Percentiles rank a stretch among this genome's conserved stretches.
Conservation (phyloP, 92 coral and sea anemone species). For the Plumapathes pennacea region DNA sequence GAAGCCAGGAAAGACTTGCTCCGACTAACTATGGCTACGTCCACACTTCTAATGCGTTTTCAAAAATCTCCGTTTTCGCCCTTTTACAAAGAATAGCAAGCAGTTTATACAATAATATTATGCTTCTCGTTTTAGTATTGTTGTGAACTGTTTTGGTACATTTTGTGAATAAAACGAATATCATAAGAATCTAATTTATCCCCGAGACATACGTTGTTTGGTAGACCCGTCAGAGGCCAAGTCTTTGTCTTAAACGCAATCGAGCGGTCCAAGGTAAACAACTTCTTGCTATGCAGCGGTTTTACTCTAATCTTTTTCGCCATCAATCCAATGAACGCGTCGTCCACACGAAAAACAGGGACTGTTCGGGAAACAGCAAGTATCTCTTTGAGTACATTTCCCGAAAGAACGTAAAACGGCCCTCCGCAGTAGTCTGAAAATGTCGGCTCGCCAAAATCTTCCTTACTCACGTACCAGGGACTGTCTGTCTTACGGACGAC, state of each 20-base stretch:
- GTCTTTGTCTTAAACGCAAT: neutral
- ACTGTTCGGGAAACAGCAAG: slow-evolving; percentile 1
- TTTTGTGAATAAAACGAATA: slow-evolving; percentile 16
- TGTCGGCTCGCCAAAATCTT: slow-evolving; percentile 6
- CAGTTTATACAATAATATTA: too few species aligned
- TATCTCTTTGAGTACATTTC: slow-evolving; percentile 23
- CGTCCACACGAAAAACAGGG: slow-evolving; percentile 23
- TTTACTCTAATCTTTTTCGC: slow-evolving; percentile 18
- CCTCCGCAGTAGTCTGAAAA: slow-evolving; percentile 51
- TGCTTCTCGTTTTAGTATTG: too few species aligned
- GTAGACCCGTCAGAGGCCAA: slow-evolving; percentile 9
- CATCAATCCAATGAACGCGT: slow-evolving; percentile 29
- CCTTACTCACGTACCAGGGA: slow-evolving; percentile 36
- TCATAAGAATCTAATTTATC: slow-evolving; percentile 18
- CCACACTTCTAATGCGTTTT: too few species aligned
- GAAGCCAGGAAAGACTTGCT: too few species aligned
- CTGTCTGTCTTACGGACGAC: slow-evolving; percentile 22
- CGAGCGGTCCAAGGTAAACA: slow-evolving; percentile 24
- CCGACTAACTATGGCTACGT: too few species aligned
- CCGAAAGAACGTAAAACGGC: slow-evolving; percentile 40
- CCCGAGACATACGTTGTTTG: slow-evolving; percentile 20
- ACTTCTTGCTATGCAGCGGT: slow-evolving; percentile 23
- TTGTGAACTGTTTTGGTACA: slow-evolving; percentile 1
- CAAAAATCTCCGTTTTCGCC: too few species aligned
- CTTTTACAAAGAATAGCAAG: too few species aligned